phyloP scores from a whole-genome alignment of 1,140 invertebrate genomes.

The Tribolium madens region DNA sequence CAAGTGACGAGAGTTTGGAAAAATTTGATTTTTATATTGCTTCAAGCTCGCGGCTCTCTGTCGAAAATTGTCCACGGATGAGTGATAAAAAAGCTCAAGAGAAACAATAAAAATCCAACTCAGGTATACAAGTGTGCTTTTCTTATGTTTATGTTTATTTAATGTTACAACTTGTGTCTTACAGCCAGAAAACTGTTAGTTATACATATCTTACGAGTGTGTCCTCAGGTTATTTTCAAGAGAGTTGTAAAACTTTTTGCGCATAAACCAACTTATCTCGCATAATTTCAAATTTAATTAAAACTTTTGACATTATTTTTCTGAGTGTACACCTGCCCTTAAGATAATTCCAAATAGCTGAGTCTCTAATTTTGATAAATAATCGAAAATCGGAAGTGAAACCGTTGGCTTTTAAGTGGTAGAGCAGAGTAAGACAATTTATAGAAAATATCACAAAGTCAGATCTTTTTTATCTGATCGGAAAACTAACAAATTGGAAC shows the following conservation, averaged over 20 bases:
- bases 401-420: conserved; percentile 9
- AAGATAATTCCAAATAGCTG: not conserved
- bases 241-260: conserved; percentile 16
- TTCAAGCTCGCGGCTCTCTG: not conserved
- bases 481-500: conserved; percentile 38
- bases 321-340: not conserved
- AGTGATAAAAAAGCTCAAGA: conserved; percentile 37
- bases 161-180: conserved; percentile 33
- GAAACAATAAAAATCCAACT: conserved; percentile 31
- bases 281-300: conserved; percentile 31
- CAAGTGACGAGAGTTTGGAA: not conserved
- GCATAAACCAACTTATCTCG: conserved; percentile 34
- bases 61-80: conserved; percentile 9
- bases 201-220: conserved; percentile 29
- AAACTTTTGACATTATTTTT: conserved; percentile 25
- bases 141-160: conserved; percentile 37
- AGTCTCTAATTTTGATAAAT: not conserved
- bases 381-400: conserved; percentile 6
- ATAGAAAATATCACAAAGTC: conserved; percentile 39
- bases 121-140: conserved; percentile 28
- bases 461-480: conserved; percentile 40
- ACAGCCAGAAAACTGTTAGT: conserved; percentile 32
- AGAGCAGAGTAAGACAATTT: conserved; percentile 18
- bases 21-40: conserved; percentile 32
- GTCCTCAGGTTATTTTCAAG: conserved; percentile 25